Percentiles rank a stretch among this genome's conserved stretches.
These are phyloP conservation scores for Tiaroga cobitis DNA, from an alignment of 2,797 vertebrate genomes.

Conservation along the genomic window DNA sequence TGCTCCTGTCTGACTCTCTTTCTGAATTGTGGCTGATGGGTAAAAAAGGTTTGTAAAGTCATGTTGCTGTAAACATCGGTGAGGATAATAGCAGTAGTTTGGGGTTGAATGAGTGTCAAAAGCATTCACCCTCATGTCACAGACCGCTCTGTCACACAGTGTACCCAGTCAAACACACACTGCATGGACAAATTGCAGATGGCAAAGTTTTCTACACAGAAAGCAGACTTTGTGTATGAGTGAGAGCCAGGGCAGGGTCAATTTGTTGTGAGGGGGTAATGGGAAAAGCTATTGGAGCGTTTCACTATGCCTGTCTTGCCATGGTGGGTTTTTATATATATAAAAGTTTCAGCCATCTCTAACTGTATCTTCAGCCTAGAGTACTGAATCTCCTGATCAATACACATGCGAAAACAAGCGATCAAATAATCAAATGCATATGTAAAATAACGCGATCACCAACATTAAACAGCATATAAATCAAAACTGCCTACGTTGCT, in stretches of 20 bases:
- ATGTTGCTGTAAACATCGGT: neutral
- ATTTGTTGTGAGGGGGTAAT: constrained; percentile 64
- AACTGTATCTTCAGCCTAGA: too few species aligned
- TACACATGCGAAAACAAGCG: too few species aligned
- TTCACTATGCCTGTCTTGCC: constrained; percentile 59
- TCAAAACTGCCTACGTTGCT: too few species aligned
- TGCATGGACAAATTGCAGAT: constrained; percentile 43
- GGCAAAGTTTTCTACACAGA: constrained; percentile 47
- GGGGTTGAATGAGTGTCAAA: constrained; percentile 32
- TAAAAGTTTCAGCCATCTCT: too few species aligned
- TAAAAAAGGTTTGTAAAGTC: neutral
- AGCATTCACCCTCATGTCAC: constrained; percentile 16
- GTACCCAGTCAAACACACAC: constrained; percentile 5
- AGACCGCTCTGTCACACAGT: constrained; percentile 33
- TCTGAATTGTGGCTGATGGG: neutral
- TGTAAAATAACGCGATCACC: too few species aligned
- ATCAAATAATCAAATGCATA: too few species aligned
- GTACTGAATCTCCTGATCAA: too few species aligned
- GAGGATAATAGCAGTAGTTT: constrained; percentile 6
- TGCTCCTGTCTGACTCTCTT: neutral
- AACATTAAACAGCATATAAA: too few species aligned
- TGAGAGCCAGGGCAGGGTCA: constrained; percentile 23
- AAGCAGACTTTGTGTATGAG: constrained; percentile 19
- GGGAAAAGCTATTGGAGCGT: constrained; percentile 72
- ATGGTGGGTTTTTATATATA: constrained; percentile 24